Base-by-base conservation (phyloP, 2,797 vertebrate genomes). In the Anas capensis region DNA sequence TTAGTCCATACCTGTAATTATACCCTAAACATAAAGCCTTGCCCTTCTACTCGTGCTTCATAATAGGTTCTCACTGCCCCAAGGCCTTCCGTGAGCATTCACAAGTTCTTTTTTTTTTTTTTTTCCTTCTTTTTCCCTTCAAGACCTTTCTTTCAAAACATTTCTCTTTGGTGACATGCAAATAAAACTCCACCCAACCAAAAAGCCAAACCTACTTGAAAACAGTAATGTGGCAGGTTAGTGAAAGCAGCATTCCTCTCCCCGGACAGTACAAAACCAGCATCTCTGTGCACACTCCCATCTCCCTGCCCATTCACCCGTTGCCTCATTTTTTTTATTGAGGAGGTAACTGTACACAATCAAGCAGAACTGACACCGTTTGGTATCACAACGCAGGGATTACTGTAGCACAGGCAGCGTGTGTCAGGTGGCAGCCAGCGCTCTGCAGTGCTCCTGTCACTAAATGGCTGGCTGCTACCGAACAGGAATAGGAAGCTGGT, bases 191-290 rank as follows among this genome's bases (percentile, higher is more conserved):
- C 51, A 70, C 12, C 24, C 46, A 73, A 12, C 11, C 46, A 64
- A 75, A 77, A 65, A 58, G 14, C 6, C 54, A 49, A 42, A 76
- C 4, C 26, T 51, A 60, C 61, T 16, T 57, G 33, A 79, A 72
- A 48, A 65, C 10, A 29, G 38, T 24, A 36, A 33, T 1, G 19
- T 34, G 46, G 66, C 33, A 14, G 34, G 44, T 53, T 51, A 70
- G n/a, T 8, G 26, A 60, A 82, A 60, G 2, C 3, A 51, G 9
- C 18, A 0, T 8, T 89, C 29, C 15, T 79, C 56, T 34, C 70
- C 48, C 49, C 3, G 0, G 6, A 62, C 23, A 24, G 29, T 0
- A 0, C 3, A 48, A 51, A 6, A 18, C 14, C n/a, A 15, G 23
- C 10, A 49, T 23, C 33, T 57, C 66, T 40, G 36, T 0, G 1